Base-by-base conservation (phyloP, 1,140 invertebrate genomes). In the Apis florea region DNA sequence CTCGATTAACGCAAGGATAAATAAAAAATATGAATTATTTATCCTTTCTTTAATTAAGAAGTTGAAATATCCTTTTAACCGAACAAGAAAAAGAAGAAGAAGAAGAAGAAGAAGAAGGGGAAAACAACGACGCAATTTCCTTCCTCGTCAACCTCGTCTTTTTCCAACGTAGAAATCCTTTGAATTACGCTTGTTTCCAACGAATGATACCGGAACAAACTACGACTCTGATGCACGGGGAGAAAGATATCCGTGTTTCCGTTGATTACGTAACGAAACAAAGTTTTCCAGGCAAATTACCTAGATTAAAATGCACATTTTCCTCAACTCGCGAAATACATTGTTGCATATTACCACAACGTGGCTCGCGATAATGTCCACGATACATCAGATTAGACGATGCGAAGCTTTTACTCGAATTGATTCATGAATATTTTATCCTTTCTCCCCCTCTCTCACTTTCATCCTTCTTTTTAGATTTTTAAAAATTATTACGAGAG, bases 371-470 rank as follows among this genome's bases (percentile, higher is more conserved):
- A 61, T 17, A 56, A 56, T 74, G 19, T 49, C 26, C 51, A 49
- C n/a, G 61, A 74, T 56, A 56, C 53, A 49, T 49, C 51, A 49
- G 71, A 80, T 80, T 74, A 80, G 78, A 24, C 8, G 53, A 49
- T n/a, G 40, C 40, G 31, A 56, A 56, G 51, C 70, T 80, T 54
- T 73, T 51, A 31, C 31, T n/a, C n/a, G 53, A 80, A 80, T 74
- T 74, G 61, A 80, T 74, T 74, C 71, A 74, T 80, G 61, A 80
- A 80, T 74, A 80, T 80, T 66, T 80, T 40, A 40, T 40, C 31
- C 31, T 6, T 5, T 6, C 53, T 66, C n/a, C 5, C 9, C 26
- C 17, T 3, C 19, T 40, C 51, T 5, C 49, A 6, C 49, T 63
- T 12, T 24, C 26, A 11, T 15, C 58, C n/a, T 5, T 6, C 6